Percentiles rank a stretch among this genome's conserved stretches.
These are phyloP conservation scores for Rhinolophus ferrumequinum DNA, from an alignment of 2,113 vertebrate species.

Conservation along the genomic window DNA sequence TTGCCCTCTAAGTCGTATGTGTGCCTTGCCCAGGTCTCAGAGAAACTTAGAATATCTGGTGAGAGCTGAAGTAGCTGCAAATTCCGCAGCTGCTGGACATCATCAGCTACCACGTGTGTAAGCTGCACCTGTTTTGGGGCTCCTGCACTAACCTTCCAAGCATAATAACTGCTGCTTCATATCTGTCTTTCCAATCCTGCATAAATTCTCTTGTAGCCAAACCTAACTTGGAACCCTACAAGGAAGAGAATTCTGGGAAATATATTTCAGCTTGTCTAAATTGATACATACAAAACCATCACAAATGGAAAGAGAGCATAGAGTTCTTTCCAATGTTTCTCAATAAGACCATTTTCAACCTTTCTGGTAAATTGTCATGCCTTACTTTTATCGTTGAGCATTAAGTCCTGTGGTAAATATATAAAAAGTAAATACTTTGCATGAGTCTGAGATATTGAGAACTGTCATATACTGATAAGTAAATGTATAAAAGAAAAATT, in stretches of 20 bases:
- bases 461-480: slow-evolving; percentile 15
- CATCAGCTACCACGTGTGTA: neutral
- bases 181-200: neutral
- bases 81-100: neutral
- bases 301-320: neutral
- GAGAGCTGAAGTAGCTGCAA: neutral
- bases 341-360: slow-evolving; percentile 34
- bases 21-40: neutral
- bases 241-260: neutral
- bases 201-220: neutral
- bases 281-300: neutral
- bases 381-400: slow-evolving; percentile 22
- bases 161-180: neutral
- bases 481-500: slow-evolving; percentile 35
- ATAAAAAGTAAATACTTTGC: neutral
- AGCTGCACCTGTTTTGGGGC: neutral
- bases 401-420: slow-evolving; percentile 36
- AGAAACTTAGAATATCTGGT: neutral
- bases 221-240: neutral
- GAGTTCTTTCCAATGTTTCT: slow-evolving; percentile 8
- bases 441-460: slow-evolving; percentile 28
- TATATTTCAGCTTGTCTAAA: neutral
- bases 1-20: neutral
- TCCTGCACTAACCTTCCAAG: neutral
- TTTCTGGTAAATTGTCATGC: neutral